phyloP scores from a whole-genome alignment of 2,888 invertebrate genomes.

The Callimorpha dominula region DNA sequence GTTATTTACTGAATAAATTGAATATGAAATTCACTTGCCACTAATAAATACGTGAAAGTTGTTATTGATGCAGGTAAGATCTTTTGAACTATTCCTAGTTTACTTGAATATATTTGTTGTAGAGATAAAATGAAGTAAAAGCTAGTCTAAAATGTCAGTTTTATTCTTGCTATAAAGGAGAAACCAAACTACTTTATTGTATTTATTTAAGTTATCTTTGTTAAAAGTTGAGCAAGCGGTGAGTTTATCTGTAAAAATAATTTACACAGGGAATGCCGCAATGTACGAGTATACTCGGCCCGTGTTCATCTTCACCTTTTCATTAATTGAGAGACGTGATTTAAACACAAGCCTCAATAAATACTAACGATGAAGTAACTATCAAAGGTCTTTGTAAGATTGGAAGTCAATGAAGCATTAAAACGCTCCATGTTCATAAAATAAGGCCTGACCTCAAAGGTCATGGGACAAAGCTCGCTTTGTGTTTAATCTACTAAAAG shows the following conservation, averaged over 20 bases:
- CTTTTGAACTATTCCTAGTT: background rate
- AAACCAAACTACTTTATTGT: background rate
- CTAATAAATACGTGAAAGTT: background rate
- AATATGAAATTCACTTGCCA: background rate
- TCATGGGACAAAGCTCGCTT: slow-evolving; percentile 58
- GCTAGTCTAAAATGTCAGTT: background rate
- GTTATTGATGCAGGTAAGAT: background rate
- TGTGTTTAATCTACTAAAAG: slow-evolving; percentile 61
- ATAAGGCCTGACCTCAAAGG: slow-evolving; percentile 49
- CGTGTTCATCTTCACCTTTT: background rate
- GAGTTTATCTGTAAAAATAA: background rate
- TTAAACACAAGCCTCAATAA: background rate
- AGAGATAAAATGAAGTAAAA: background rate
- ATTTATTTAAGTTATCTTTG: background rate
- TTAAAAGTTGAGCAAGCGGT: too few species aligned
- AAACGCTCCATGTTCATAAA: slow-evolving; percentile 42
- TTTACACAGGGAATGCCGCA: background rate
- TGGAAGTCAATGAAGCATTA: slow-evolving; percentile 24
- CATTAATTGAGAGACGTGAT: background rate
- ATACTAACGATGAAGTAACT: background rate
- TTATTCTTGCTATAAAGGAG: background rate
- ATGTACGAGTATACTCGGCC: too few species aligned
- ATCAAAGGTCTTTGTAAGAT: background rate
- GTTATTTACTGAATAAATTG: background rate
- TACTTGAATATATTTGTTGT: background rate